phyloP scores from a whole-genome alignment of 2,888 invertebrate genomes.

The Alitta virens region DNA sequence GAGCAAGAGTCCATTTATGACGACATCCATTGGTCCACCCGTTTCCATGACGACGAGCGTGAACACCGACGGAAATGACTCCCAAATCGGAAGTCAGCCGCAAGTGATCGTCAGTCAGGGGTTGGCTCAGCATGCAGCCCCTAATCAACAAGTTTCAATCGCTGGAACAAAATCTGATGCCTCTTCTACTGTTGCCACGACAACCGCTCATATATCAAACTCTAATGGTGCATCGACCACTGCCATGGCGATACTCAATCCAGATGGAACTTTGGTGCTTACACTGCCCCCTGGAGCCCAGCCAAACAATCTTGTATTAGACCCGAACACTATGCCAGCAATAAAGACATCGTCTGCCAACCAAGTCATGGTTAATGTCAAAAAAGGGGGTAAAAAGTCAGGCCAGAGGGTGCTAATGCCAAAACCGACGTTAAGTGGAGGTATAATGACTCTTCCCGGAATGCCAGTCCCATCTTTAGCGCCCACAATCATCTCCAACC shows the following conservation, averaged over 20 bases:
- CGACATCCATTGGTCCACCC: no score
- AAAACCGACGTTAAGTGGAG: conserved; percentile 19
- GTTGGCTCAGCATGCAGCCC: no score
- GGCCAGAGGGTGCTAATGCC: conserved; percentile 29
- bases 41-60: not conserved
- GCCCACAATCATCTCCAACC: not conserved
- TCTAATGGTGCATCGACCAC: conserved; percentile 7
- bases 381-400: conserved; percentile 13
- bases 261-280: conserved; percentile 44
- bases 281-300: conserved; percentile 37
- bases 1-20: not conserved
- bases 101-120: no score
- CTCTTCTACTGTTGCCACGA: conserved; percentile 2
- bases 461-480: not conserved
- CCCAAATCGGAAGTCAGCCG: conserved; percentile 28
- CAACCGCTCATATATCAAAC: conserved; percentile 6
- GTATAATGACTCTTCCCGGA: not conserved
- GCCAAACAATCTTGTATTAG: conserved; percentile 13
- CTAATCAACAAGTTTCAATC: no score
- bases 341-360: not conserved
- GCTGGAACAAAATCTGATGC: not conserved
- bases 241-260: conserved; percentile 25
- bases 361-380: not conserved
- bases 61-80: not conserved
- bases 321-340: conserved; percentile 12